Evolutionary conservation across 2,113 vertebrate species (phyloP), one percentile per base, ranked within the genome.

Genomic region (Hiodon alosoides): DNA sequence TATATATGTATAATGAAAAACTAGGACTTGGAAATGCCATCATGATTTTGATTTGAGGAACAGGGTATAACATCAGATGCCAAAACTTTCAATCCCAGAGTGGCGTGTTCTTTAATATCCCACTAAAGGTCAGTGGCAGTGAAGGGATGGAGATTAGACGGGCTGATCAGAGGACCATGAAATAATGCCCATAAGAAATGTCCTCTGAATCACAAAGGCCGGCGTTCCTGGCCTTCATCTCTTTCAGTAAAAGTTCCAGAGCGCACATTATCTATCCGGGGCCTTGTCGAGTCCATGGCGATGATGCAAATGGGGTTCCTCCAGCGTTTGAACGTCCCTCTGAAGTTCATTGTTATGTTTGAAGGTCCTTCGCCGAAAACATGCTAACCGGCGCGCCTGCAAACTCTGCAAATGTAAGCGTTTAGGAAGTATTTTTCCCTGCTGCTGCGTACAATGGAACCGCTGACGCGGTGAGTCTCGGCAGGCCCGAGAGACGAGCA

Each of bases 121-220:
- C 69, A 81, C 76, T 79, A 84, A 80, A 79, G 76, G 58, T 76
- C 53, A 71, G 66, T 61, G 46, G 73, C 73, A 71, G 71, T 70
- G 57, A 75, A 69, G 66, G 72, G 77, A 76, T 76, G 73, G 73
- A 80, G 81, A 82, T 77, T 79, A 72, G 73, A 83, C 74, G 73
- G 74, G 80, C 75, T 80, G 79, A 73, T 82, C 76, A 82, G 76
- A 85, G 72, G 80, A 79, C 69, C 77, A 74, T 78, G 84, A 81
- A 85, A 82, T 76, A 69, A 73, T 69, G 75, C 77, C 75, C 82
- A 81, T 81, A 79, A 80, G 52, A 85, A 82, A 84, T 73, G 79
- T 62, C 74, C 68, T 75, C 69, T 78, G 80, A 85, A 81, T 84
- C 79, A 74, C 75, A 5, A 16, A 73, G 70, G 72, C 4, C 14